Base-by-base conservation (phyloP, 2,888 invertebrate genomes). In the Hipparchia sbordonii region DNA sequence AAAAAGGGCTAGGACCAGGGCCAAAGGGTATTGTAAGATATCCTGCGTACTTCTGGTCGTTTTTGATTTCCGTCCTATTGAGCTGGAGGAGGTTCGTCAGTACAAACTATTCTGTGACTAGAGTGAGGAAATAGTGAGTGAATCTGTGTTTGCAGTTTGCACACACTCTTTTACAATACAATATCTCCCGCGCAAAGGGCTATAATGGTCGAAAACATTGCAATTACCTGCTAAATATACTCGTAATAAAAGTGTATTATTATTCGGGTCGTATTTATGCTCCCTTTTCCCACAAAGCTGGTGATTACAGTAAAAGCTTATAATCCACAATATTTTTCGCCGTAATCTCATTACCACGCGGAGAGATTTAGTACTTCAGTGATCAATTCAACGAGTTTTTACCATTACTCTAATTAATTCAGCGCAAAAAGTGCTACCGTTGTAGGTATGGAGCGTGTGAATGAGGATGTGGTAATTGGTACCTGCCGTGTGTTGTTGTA, bases 341-440 rank as follows among this genome's bases (percentile, higher is more conserved):
- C 46, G 63, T 33, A 63, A 66, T 56, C 54, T 54, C 66, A 54
- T 67, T 54, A 66, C 45, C 46, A 10, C 8, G 13, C 39, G 33
- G n/a, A 9, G 45, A 10, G 65, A 6, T 65, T 67, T 67, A 45
- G 33, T 23, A 67, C 67, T n/a, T 66, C 13, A 67, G 59, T 68
- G 74, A 66, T 72, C 78, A 78, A 84, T 77, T 83, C 86, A 80
- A 82, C 87, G 81, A 80, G 80, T 87, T 82, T 84, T 84, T 84
- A 84, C 80, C 73, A 77, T 68, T 74, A 71, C 71, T 82, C 78
- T 87, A 87, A 89, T 87, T 83, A 82, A 87, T 83, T 77, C 83
- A 68, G 70, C 76, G 76, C 77, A 79, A 79, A 74, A 79, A 78
- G 79, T 77, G 82, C 81, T 85, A 82, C 82, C 82, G 57, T 57